Evolutionary conservation across 1,140 invertebrate species (phyloP).

Genomic region (Drosophila triauraria): DNA sequence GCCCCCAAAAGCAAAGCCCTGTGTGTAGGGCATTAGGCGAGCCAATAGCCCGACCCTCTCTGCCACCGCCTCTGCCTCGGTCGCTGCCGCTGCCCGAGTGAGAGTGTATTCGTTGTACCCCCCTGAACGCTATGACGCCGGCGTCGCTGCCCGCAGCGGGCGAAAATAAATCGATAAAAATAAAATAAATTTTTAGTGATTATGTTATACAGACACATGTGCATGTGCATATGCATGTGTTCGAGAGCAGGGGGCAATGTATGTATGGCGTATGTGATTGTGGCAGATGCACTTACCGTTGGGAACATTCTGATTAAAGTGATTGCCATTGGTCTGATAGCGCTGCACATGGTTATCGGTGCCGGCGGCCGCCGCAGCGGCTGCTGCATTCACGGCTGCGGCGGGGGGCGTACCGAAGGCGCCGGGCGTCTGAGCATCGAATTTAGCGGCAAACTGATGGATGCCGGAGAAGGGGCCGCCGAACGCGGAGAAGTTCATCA

Average conservation of each 20-base stretch:
- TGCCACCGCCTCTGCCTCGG: conserved; percentile 12
- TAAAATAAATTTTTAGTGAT: conserved; percentile 84
- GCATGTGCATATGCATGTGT: conserved; percentile 19
- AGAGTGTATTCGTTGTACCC: conserved; percentile 43
- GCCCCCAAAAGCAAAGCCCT: conserved; percentile 16
- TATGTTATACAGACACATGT: conserved; percentile 72
- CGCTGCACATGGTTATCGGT: conserved; percentile 84
- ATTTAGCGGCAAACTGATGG: conserved; percentile 85
- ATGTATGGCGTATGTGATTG: conserved; percentile 23
- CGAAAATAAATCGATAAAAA: conserved; percentile 84
- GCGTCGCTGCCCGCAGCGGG: conserved; percentile 51
- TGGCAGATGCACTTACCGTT: conserved; percentile 78
- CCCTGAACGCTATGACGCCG: conserved; percentile 59
- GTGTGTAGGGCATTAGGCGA: conserved; percentile 54
- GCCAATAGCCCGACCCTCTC: conserved; percentile 40
- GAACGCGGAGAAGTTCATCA: conserved; percentile 85
- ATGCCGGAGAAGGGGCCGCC: conserved; percentile 84
- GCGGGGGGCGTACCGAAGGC: conserved; percentile 79
- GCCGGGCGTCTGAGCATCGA: conserved; percentile 82
- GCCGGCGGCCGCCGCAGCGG: conserved; percentile 73
- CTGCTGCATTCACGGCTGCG: conserved; percentile 63
- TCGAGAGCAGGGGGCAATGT: conserved; percentile 24
- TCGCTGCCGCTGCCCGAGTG: conserved; percentile 35
- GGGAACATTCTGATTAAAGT: conserved; percentile 85
- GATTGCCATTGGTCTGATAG: conserved; percentile 85